Conservation (phyloP, 2,797 vertebrate species). For the Ptychadena robeensis region DNA sequence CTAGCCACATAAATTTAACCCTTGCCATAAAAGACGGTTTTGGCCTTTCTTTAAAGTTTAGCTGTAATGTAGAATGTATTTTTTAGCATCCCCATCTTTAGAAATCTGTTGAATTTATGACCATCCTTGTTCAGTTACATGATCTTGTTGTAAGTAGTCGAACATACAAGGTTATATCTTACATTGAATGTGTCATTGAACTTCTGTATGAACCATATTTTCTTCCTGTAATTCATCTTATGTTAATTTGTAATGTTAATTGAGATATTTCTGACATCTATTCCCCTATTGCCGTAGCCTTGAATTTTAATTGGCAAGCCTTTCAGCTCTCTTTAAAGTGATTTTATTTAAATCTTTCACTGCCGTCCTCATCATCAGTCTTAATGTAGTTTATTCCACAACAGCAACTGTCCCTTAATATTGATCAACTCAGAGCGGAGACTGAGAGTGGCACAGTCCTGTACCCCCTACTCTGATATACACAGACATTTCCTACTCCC, state of each 20-base stretch:
- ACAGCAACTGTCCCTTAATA: not conserved
- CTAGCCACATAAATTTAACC: too few relatives aligned
- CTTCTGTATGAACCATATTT: conserved; percentile 3
- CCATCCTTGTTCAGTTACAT: not conserved
- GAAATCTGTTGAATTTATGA: not conserved
- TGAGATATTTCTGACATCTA: conserved; percentile 30
- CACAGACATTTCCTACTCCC: conserved; percentile 5
- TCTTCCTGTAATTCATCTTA: conserved; percentile 16
- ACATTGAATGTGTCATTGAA: not conserved
- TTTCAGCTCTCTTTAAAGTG: not conserved
- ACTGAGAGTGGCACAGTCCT: conserved; percentile 66
- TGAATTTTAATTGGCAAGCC: conserved; percentile 11
- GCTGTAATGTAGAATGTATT: not conserved
- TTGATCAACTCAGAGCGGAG: conserved; percentile 69
- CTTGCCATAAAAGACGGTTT: too few relatives aligned
- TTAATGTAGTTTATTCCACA: conserved; percentile 17
- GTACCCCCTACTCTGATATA: not conserved
- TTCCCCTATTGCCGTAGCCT: conserved; percentile 13
- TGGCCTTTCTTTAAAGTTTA: too few relatives aligned
- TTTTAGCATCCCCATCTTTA: not conserved
- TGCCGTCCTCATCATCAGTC: not conserved
- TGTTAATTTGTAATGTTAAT: conserved; percentile 24
- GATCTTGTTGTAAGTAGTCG: not conserved
- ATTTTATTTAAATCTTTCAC: not conserved
- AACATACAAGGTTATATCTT: not conserved